These are phyloP conservation scores for Valencia hispanica DNA, from an alignment of 2,797 vertebrate genomes.

Conservation along the genomic window DNA sequence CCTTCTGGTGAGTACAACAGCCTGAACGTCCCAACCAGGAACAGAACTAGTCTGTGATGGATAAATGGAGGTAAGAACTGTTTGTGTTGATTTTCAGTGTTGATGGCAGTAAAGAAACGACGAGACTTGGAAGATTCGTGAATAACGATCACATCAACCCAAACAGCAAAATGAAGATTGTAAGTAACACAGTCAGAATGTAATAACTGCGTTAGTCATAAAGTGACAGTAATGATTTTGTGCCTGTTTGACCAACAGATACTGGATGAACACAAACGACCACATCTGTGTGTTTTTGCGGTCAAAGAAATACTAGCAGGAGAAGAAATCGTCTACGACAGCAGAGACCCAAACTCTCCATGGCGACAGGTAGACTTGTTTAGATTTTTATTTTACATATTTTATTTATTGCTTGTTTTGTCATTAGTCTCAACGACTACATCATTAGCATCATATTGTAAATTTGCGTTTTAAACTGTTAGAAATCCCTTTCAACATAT, in stretches of 20 bases:
- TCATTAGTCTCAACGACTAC: not conserved
- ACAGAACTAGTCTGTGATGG: too few relatives aligned
- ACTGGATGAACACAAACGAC: not conserved
- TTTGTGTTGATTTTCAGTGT: not conserved
- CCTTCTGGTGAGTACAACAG: conserved; percentile 3
- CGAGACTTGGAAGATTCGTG: conserved; percentile 10
- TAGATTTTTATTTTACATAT: not conserved
- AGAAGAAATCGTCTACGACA: conserved; percentile 6
- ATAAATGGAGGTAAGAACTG: too few relatives aligned
- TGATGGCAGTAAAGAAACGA: conserved; percentile 8
- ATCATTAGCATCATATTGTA: not conserved
- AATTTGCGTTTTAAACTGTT: not conserved
- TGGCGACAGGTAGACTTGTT: conserved; percentile 1
- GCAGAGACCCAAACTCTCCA: not conserved
- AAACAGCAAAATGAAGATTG: conserved; percentile 2
- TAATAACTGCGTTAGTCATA: not conserved
- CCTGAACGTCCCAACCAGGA: not conserved
- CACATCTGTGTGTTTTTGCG: conserved; percentile 5
- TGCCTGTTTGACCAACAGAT: conserved; percentile 5
- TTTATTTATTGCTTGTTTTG: not conserved
- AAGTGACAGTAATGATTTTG: not conserved
- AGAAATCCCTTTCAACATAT: not conserved
- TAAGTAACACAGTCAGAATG: not conserved
- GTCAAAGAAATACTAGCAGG: not conserved
- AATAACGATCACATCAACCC: conserved; percentile 6